These are phyloP conservation scores for Ctenoplectra terminalis DNA, from an alignment of 1,140 invertebrate species.

Conservation along the genomic window DNA sequence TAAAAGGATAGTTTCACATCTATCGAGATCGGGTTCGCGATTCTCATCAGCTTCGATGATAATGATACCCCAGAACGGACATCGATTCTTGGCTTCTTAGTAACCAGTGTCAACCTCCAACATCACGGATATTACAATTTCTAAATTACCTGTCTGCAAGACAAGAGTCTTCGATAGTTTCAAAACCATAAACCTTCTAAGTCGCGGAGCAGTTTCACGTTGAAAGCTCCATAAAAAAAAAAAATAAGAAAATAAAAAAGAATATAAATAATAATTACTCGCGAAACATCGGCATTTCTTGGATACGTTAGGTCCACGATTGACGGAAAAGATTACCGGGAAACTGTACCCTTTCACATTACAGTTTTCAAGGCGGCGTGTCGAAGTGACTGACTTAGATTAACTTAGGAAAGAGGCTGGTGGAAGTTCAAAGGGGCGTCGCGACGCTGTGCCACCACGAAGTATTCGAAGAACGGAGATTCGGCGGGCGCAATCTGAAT, in stretches of 20 bases:
- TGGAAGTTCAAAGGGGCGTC: conserved; percentile 61
- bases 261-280: background rate
- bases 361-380: background rate
- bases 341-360: conserved; percentile 32
- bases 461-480: conserved; percentile 71
- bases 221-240: no score
- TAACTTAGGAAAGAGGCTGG: conserved; percentile 58
- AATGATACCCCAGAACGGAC: background rate
- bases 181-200: no score
- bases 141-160: no score
- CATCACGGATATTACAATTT: no score
- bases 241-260: no score
- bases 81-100: background rate
- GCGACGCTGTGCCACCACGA: conserved; percentile 51
- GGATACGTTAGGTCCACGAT: background rate
- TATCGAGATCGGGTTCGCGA: conserved; percentile 5
- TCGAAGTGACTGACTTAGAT: conserved; percentile 64
- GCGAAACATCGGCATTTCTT: background rate
- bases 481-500: conserved; percentile 65
- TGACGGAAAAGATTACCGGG: background rate
- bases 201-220: background rate
- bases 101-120: background rate
- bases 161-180: no score
- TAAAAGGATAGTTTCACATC: conserved; percentile 20
- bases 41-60: background rate